Evolutionary conservation across 2,113 vertebrate species (phyloP), one percentile per base, ranked within the genome.

Genomic region (Microtus richardsoni): DNA sequence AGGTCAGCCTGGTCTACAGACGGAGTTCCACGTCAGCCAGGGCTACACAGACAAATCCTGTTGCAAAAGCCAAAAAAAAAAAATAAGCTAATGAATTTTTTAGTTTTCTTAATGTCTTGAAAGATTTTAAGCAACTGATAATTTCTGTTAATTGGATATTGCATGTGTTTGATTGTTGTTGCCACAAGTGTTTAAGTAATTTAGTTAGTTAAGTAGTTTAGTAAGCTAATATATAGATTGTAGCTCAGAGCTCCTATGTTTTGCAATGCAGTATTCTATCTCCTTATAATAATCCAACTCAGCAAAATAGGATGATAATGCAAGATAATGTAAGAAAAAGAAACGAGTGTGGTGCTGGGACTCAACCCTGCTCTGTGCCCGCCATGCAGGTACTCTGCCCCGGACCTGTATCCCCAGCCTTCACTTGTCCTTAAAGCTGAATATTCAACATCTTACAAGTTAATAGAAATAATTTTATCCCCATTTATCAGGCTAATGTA

Each of bases 401-500:
- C 16, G 5, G 47, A 33, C 24, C 47, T 41, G 10, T 5, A 14
- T 22, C 64, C 5, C 36, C 47, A 70, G 17, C 36, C 28, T 62
- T 7, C 7, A 11, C 41, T 62, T 77, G 21, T 77, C 62, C 44
- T 89, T 62, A 79, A 66, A 66, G 21, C 17, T 66, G 41, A 90
- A 26, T 64, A 12, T 70, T 82, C 49, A 30, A 10, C 28, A 82
- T 82, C 16, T 33, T 58, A 28, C n/a, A 91, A 41, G 28, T 24
- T 36, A 39, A 22, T 11, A 68, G 74, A 75, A 88, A 75, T 60
- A 12, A 44, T 66, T 68, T n/a, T 78, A 49, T 78, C 52, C 41
- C 44, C 1, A 78, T 91, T 89, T 89, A 91, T 78, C 91, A 44
- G 79, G 82, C 44, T 85, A 91, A 89, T 71, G 84, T 94, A 77